Evolutionary conservation across 2,113 vertebrate species (phyloP), one percentile per base, ranked within the genome.

Genomic region (Misgurnus anguillicaudatus): DNA sequence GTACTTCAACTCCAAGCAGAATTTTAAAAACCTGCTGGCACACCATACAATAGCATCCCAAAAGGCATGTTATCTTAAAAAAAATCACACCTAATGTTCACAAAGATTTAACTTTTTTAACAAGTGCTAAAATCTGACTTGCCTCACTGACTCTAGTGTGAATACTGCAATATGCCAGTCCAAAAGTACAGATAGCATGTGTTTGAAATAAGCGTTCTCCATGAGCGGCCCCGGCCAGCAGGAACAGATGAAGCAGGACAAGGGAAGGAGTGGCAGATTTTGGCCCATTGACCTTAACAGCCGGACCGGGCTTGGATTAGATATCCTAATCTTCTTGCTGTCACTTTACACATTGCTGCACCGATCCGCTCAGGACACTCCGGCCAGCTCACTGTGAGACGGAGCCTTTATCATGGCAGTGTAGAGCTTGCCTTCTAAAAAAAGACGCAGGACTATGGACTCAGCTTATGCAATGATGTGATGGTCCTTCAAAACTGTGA

Each of bases 311-410:
- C 89, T 86, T 65, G 88, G 91, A 92, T 93, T 92, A 93, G 87
- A 90, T 80, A 88, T 89, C 85, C 89, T 93, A 93, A 93, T 93
- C 92, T 91, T 91, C 89, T 89, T 84, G 86, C 86, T 93, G 92
- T 92, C 92, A 91, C 90, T 92, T 93, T 89, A 92, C 90, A 90
- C 90, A 87, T 86, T 72, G 81, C 83, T 87, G 88, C 90, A 92
- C 91, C 86, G 77, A 84, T 90, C 89, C 81, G 62, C 80, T 55
- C 77, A 86, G 75, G 82, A 78, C 80, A 74, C 81, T 76, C 84
- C 61, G 86, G 86, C 88, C 87, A 89, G 84, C 76, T 75, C 71
- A 53, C 69, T 65, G 63, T 55, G 83, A 78, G 67, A 65, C 42
- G 38, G 39, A 67, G 58, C 17, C 57, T 66, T 13, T 51, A 31